Evolutionary conservation across 2,113 vertebrate species (phyloP), one percentile per base, ranked within the genome.

Genomic region (Isurus oxyrinchus): DNA sequence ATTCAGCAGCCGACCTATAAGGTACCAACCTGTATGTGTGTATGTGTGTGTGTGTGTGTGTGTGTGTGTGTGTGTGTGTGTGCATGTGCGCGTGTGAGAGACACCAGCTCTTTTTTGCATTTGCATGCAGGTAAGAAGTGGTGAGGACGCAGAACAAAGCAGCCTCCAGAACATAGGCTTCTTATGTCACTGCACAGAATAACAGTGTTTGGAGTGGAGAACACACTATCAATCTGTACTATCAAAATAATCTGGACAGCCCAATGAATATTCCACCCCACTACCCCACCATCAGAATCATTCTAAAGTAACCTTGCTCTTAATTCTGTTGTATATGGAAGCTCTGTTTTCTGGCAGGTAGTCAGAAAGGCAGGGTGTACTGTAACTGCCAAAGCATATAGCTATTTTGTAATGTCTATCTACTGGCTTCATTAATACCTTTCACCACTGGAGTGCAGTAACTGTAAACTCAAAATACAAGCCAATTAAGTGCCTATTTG

Each of bases 401-500:
- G 61, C 93, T 40, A 69, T 67, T 69, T 72, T 95, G 94, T 63
- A 69, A 95, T 3, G 21, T 95, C 94, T 95, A 35, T 95, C 67
- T 95, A 49, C 94, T 55, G 67, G 44, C 25, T 76, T 72, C 94
- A 95, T 72, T 69, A 72, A 72, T 95, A 69, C 40, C 66, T 72
- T 72, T 95, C 67, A 7, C 67, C 94, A 76, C 94, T 95, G 94
- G 63, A 95, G 94, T 95, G 94, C 94, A 72, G 94, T 55, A 95
- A 95, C 40, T 72, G 66, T 95, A 69, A 69, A 95, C 66, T 95
- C 94, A 69, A 95, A 72, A 95, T 95, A 13, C 66, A 95, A 95
- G 94, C 94, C 94, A 95, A 95, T 72, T 95, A 72, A 95, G 94
- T 95, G 94, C 94, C 94, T 76, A 76, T 69, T 95, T 95, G 67